Evolutionary conservation across 2,113 vertebrate species (phyloP).

Genomic region (Upupa epops): DNA sequence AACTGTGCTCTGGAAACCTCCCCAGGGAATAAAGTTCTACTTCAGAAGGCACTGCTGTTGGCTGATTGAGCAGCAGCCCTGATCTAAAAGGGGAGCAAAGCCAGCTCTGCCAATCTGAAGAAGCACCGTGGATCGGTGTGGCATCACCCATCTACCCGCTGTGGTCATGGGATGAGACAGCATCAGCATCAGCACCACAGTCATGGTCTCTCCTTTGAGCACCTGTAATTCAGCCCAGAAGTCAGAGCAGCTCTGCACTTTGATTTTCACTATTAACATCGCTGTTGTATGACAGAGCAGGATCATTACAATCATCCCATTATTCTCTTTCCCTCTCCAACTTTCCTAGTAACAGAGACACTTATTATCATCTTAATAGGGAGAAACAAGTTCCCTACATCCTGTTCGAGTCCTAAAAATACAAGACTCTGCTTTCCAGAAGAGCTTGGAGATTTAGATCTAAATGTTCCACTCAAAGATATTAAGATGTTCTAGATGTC

Average conservation of each 20-base stretch:
- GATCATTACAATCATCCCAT: neutral
- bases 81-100: neutral
- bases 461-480: neutral
- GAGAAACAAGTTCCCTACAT: neutral
- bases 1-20: neutral
- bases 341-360: neutral
- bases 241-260: neutral
- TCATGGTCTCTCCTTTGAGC: neutral
- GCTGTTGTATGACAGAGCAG: neutral
- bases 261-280: neutral
- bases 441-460: neutral
- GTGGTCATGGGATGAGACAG: neutral
- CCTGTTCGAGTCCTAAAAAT: constrained; percentile 21
- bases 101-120: neutral
- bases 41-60: rapidly evolving
- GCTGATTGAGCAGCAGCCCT: neutral
- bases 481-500: neutral
- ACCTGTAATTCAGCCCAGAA: neutral
- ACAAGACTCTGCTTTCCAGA: neutral
- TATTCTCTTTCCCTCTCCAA: neutral
- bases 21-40: neutral
- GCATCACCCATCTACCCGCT: neutral
- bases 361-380: neutral
- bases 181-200: neutral
- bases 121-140: rapidly evolving